Evolutionary conservation across 2,113 vertebrate species (phyloP).

Genomic region (Hypanus sabinus): DNA sequence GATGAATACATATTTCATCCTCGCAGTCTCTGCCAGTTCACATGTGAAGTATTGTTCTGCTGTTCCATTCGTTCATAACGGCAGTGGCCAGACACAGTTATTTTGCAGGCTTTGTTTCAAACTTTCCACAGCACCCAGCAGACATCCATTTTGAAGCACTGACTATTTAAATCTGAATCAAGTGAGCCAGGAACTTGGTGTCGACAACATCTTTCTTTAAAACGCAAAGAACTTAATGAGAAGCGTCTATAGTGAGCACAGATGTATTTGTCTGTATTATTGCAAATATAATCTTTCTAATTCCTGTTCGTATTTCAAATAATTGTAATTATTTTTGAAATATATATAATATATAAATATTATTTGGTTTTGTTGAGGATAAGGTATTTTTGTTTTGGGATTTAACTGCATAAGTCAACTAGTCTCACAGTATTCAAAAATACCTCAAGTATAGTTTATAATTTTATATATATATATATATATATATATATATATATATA

Average conservation of each 20-base stretch:
- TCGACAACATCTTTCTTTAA: background rate
- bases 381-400: slow-evolving; percentile 23
- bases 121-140: background rate
- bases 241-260: background rate
- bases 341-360: slow-evolving; percentile 37
- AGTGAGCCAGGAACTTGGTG: slow-evolving; percentile 25
- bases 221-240: background rate
- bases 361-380: slow-evolving; percentile 27
- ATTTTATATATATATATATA: too few relatives aligned
- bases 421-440: slow-evolving; percentile 35
- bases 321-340: slow-evolving; percentile 31
- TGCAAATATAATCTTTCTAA: background rate
- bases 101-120: background rate
- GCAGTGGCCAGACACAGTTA: slow-evolving; percentile 27
- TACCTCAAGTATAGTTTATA: slow-evolving; percentile 35
- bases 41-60: slow-evolving; percentile 12
- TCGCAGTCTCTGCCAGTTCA: background rate
- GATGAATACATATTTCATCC: slow-evolving; percentile 7
- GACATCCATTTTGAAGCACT: background rate
- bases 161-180: slow-evolving; percentile 5
- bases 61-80: slow-evolving; percentile 20
- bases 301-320: background rate
- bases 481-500: slow-evolving; percentile 14
- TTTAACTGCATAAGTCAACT: slow-evolving; percentile 21
- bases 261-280: background rate